Percentiles rank a stretch among this genome's conserved stretches.
Conservation (phyloP, 1,140 invertebrate species). For the Popillia japonica region DNA sequence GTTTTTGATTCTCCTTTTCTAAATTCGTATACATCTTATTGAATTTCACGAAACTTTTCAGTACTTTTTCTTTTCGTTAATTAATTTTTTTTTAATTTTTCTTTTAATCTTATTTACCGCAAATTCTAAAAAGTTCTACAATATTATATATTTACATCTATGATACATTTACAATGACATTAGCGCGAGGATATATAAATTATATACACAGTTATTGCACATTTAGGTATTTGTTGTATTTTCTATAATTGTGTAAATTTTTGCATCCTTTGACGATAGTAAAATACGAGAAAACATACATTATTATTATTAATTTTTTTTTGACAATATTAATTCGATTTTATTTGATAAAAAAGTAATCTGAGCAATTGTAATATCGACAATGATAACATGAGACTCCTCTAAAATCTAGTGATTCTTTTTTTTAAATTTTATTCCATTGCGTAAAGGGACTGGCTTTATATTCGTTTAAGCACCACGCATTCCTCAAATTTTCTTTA, state of each 20-base stretch:
- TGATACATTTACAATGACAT: constrained; percentile 58
- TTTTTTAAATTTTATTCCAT: not conserved
- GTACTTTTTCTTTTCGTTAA: not conserved
- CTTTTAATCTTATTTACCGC: constrained; percentile 6
- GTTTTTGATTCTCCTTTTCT: not conserved
- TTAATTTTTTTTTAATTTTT: not conserved
- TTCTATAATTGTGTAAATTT: not conserved
- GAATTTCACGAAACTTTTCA: not conserved
- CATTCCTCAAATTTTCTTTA: constrained; percentile 42
- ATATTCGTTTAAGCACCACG: constrained; percentile 38
- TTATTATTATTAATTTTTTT: not conserved
- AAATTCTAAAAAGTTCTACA: constrained; percentile 38
- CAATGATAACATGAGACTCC: constrained; percentile 50
- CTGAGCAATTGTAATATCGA: constrained; percentile 54
- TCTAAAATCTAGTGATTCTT: constrained; percentile 19
- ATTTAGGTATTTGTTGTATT: constrained; percentile 35
- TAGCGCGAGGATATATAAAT: constrained; percentile 41
- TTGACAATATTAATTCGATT: not conserved
- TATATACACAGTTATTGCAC: constrained; percentile 62
- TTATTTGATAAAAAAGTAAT: constrained; percentile 41
- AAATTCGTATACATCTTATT: constrained; percentile 11
- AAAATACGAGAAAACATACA: constrained; percentile 29
- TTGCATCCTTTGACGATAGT: not conserved
- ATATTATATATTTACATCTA: constrained; percentile 57
- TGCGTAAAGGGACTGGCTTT: constrained; percentile 24